Conservation (phyloP, 2,888 invertebrate genomes). For the Sinhomidia bicolor region DNA sequence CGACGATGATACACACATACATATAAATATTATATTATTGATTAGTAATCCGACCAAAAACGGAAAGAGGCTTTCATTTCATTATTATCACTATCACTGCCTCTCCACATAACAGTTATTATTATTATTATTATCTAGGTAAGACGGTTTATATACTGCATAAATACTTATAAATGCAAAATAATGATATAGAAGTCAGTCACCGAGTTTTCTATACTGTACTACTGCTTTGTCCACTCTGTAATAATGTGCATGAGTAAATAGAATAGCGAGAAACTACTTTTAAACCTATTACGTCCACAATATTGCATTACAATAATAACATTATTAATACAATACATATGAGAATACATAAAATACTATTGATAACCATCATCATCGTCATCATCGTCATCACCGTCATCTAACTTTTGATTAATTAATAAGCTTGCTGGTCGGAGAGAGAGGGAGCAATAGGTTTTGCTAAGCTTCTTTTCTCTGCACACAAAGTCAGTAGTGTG, state of each 20-base stretch:
- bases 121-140: no score
- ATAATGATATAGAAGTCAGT: constrained; percentile 7
- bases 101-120: no score
- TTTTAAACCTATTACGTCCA: no score
- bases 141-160: neutral
- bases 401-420: constrained; percentile 46
- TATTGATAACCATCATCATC: constrained; percentile 22
- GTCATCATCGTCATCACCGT: neutral
- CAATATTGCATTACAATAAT: neutral
- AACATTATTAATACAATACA: no score
- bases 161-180: neutral
- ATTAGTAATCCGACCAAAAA: constrained; percentile 40
- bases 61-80: constrained; percentile 16
- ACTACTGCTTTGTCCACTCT: no score
- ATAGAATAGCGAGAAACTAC: no score
- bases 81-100: neutral
- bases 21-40: constrained; percentile 36
- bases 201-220: neutral
- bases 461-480: neutral
- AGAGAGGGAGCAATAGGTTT: constrained; percentile 11
- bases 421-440: constrained; percentile 45
- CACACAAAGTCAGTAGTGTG: constrained; percentile 24
- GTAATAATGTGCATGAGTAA: neutral
- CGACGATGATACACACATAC: neutral
- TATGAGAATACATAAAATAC: constrained; percentile 6